Evolutionary conservation across 2,113 vertebrate species (phyloP).

Genomic region (Takifugu flavidus): DNA sequence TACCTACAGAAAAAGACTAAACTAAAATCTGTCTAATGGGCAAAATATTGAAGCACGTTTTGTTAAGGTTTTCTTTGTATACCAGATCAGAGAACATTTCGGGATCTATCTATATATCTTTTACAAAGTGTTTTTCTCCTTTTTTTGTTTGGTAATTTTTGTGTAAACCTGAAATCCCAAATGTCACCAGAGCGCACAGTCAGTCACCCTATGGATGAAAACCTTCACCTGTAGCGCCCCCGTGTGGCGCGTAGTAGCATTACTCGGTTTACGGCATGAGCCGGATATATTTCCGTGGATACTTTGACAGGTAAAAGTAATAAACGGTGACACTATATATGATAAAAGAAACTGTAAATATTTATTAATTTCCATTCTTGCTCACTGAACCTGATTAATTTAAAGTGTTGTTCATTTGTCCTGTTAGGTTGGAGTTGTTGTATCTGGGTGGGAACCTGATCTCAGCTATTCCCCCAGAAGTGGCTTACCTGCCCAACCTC

Average conservation of each 20-base stretch:
- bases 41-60: not conserved
- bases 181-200: not conserved
- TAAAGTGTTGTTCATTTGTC: not conserved
- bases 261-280: not conserved
- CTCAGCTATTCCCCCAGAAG: conserved; percentile 88
- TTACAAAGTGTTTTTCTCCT: not conserved
- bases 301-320: too few species aligned
- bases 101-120: too few species aligned
- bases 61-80: not conserved
- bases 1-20: not conserved
- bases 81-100: too few species aligned
- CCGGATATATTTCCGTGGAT: too few species aligned
- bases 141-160: not conserved
- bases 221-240: conserved; percentile 26
- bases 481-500: conserved; percentile 89
- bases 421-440: conserved; percentile 91
- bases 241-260: conserved; percentile 27
- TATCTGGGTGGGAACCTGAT: conserved; percentile 98
- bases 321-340: too few species aligned
- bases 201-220: not conserved
- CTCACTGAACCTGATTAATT: not conserved
- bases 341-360: too few species aligned
- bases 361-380: too few species aligned
- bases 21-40: not conserved
- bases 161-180: not conserved